Percentiles rank a stretch among this genome's conserved stretches.
Evolutionary conservation across 2,888 invertebrate species (phyloP).

Genomic region (Leucania comma): DNA sequence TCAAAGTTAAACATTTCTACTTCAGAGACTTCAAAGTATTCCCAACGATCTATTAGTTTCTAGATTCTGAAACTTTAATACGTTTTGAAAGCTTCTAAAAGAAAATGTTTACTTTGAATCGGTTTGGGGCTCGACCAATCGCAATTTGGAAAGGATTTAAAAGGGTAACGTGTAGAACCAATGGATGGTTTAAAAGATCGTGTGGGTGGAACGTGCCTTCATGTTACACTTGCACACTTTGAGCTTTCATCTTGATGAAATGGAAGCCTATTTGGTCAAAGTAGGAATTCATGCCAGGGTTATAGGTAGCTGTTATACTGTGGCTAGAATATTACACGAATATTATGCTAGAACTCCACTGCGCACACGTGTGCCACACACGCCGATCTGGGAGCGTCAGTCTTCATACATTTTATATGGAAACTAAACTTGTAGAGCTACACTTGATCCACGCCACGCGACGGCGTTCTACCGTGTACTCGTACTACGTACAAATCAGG

Average conservation of each 20-base stretch:
- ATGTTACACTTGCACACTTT: not conserved
- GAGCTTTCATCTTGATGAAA: not conserved
- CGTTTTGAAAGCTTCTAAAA: constrained; percentile 29
- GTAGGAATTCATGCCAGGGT: not conserved
- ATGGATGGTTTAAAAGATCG: constrained; percentile 17
- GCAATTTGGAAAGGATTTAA: constrained; percentile 25
- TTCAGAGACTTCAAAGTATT: constrained; percentile 9
- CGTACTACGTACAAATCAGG: too few species aligned
- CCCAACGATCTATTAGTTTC: constrained; percentile 14
- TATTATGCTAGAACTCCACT: too few species aligned
- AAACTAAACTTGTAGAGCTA: too few species aligned
- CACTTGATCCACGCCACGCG: too few species aligned
- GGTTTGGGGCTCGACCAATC: constrained; percentile 27
- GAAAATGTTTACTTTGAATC: constrained; percentile 33
- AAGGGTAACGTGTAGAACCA: constrained; percentile 12
- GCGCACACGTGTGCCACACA: too few species aligned
- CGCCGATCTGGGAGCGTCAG: too few species aligned
- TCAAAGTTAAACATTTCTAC: not conserved
- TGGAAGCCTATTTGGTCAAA: not conserved
- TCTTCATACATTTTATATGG: too few species aligned
- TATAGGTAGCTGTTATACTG: not conserved
- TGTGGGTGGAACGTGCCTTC: constrained; percentile 5
- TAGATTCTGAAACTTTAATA: constrained; percentile 26
- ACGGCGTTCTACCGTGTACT: too few species aligned
- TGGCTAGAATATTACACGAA: too few species aligned